Base-by-base conservation (phyloP, 2,113 vertebrate genomes). In the Melanerpes formicivorus region DNA sequence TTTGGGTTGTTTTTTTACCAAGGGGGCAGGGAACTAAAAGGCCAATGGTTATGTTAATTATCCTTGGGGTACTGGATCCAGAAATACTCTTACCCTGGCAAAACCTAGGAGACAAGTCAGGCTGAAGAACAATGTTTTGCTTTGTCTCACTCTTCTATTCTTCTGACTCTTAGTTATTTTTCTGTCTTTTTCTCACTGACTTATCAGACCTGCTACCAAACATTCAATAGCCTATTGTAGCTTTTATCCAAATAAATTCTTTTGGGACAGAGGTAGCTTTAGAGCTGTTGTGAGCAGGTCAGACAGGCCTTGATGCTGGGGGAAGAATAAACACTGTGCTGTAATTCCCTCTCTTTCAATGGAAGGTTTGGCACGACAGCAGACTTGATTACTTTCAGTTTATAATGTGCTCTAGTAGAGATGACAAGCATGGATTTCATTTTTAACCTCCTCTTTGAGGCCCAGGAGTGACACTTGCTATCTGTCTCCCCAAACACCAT, bases 251-350 rank as follows among this genome's bases (percentile, higher is more conserved):
- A 27, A 58, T 69, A 44, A 42, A 88, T 85, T 80, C 65, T 80
- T 92, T 58, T 26, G n/a, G 48, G 54, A 60, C 63, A 60, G 63
- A n/a, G 69, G 62, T 82, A 80, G 59, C 65, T 90, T 84, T 79
- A 85, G 76, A 80, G n/a, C 73, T 75, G 52, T 69, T 83, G 37
- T n/a, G 32, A 92, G 80, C 14, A 55, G 80, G 80, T 84, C 86
- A 86, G 76, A 48, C 37, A 64, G 59, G 59, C 71, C 66, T 62
- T 30, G 55, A 75, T 85, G 21, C 62, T 79, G 65, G 59, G 44
- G n/a, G 26, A 26, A 95, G 66, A 93, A 58, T 79, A 84, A 95
- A 93, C 66, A 76, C 58, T 84, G 58, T 59, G 29, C 77, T 72
- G 8, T 81, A 88, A 90, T 83, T 93, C 65, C 30, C 27, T 78